A percentile compares a stretch with the other conserved stretches of the same genome.
Conservation (phyloP, 2,113 vertebrate genomes). For the Elephantulus edwardii region DNA sequence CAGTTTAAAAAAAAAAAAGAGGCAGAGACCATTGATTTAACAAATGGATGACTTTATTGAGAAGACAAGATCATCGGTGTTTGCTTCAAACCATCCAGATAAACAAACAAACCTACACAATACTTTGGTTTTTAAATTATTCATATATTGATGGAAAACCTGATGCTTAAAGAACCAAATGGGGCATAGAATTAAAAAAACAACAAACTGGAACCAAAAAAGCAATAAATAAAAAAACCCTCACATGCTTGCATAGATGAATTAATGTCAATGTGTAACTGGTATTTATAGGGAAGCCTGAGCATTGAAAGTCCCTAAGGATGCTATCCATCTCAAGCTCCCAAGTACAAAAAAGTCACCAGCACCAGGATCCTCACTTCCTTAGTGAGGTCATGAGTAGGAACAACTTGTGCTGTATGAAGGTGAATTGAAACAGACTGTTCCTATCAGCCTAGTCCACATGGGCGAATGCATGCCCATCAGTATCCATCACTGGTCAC, state of each 20-base stretch:
- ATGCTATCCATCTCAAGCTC: background rate
- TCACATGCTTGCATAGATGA: conserved; percentile 84
- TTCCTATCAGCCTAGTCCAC: background rate
- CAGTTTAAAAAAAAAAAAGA: conserved; percentile 34
- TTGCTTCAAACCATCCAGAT: conserved; percentile 77
- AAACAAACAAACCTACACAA: conserved; percentile 75
- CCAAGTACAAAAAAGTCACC: conserved; percentile 11
- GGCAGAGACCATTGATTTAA: conserved; percentile 66
- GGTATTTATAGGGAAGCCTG: conserved; percentile 61
- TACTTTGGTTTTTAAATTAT: conserved; percentile 86
- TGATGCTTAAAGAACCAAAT: conserved; percentile 72
- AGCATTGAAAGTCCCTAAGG: background rate
- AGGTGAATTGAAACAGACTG: background rate
- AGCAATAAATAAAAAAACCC: conserved; percentile 69
- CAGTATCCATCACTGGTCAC: background rate
- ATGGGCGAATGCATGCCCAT: background rate
- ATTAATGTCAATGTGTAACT: conserved; percentile 71
- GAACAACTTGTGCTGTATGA: background rate
- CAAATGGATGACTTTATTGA: conserved; percentile 84
- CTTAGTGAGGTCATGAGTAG: background rate
- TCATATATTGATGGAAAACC: conserved; percentile 80
- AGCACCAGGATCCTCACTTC: conserved; percentile 48
- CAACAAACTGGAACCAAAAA: too few relatives aligned
- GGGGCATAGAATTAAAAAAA: conserved; percentile 45
- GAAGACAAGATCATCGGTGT: conserved; percentile 74